These are phyloP conservation scores for Steinernema khuongi DNA, from an alignment of 1,140 invertebrate genomes.

Conservation along the genomic window DNA sequence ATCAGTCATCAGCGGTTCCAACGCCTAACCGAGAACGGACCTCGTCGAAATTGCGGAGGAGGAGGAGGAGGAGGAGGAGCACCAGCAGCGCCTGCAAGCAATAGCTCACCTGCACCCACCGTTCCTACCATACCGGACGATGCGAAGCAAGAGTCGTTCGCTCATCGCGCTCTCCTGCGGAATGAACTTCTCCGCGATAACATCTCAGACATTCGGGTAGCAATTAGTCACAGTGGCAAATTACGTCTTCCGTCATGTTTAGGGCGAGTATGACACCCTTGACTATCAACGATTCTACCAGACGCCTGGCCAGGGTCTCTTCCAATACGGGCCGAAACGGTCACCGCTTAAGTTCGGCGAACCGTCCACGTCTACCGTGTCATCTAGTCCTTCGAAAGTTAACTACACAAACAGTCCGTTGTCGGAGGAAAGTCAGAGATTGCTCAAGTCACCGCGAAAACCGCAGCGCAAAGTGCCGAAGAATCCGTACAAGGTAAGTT, in stretches of 20 bases:
- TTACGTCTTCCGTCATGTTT: neutral
- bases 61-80: slow-evolving; percentile 35
- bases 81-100: slow-evolving; percentile 19
- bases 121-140: slow-evolving; percentile 40
- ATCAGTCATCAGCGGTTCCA: slow-evolving; percentile 20
- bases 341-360: slow-evolving; percentile 27
- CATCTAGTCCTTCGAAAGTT: slow-evolving; percentile 11
- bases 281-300: slow-evolving; percentile 10
- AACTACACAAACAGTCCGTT: slow-evolving; percentile 45
- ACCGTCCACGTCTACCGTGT: neutral
- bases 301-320: slow-evolving; percentile 23
- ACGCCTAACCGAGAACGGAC: neutral
- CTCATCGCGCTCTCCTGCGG: slow-evolving; percentile 48
- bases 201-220: slow-evolving; percentile 56
- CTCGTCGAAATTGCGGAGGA: slow-evolving; percentile 14
- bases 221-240: slow-evolving; percentile 26
- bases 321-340: slow-evolving; percentile 19
- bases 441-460: slow-evolving; percentile 54
- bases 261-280: neutral
- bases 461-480: slow-evolving; percentile 57
- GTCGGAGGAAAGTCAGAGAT: slow-evolving; percentile 53
- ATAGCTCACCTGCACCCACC: slow-evolving; percentile 15
- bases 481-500: slow-evolving; percentile 55
- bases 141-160: slow-evolving; percentile 45
- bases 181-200: slow-evolving; percentile 55